Base-by-base conservation (phyloP, 2,113 vertebrate genomes). In the Otolemur garnettii region DNA sequence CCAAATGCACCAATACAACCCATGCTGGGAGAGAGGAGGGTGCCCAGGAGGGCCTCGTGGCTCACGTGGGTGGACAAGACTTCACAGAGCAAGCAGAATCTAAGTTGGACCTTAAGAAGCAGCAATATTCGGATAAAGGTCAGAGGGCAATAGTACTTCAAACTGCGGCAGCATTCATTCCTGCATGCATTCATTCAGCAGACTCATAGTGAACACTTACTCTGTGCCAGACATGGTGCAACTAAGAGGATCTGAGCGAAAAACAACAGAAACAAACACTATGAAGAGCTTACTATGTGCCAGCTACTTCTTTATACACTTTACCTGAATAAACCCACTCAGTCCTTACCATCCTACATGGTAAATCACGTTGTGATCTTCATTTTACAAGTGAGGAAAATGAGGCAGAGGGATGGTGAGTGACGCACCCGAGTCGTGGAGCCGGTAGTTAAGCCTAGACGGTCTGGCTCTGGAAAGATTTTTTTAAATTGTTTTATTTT, bases 221-320 rank as follows among this genome's bases (percentile, higher is more conserved):
- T 78, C 53, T 82, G 30, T 71, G 69, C 35, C 60, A 71, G 96
- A 78, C n/a, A 55, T 8, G 1, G 26, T 18, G 28, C 90, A 82
- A 21, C 68, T 53, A 18, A 90, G 45, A 69, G 28, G 15, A 84
- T 64, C 55, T 21, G 77, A 60, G 5, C 86, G 74, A 7, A 66
- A 90, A 66, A 90, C 19, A 74, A 42, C 30, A 96, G 18, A 45
- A 96, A 21, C 55, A 93, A 71, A 60, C 53, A 79, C 59, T 74
- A 50, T 72, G 55, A n/a, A 90, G 62, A 50, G 24, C 13, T 87
- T 87, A 64, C n/a, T 50, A 62, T 62, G 60, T 30, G 15, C 11
- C 33, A 68, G 14, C 35, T 26, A 77, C 18, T 38, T 11, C 87
- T 89, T 89, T 78, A 90, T 91, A 50, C 26, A 87, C 26, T 90